Percentiles rank a stretch among this genome's conserved stretches.
These are phyloP conservation scores for Gyrodactylus bullatarudis DNA, from an alignment of 1,140 invertebrate species.

Conservation along the genomic window DNA sequence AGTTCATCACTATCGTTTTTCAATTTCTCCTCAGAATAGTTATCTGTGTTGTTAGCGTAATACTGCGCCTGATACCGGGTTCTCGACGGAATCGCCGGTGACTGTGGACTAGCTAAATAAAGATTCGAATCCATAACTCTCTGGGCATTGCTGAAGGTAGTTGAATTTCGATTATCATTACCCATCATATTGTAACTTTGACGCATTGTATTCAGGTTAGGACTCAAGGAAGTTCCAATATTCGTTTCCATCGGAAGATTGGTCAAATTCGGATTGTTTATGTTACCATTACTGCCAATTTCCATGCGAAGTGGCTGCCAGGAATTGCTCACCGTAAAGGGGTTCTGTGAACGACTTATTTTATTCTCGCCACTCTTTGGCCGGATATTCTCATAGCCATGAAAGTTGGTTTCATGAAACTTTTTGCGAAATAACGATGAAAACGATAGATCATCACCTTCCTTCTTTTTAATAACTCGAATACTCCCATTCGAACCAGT, in stretches of 20 bases:
- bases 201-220: too few species aligned
- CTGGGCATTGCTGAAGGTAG: neutral
- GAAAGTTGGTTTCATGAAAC: neutral
- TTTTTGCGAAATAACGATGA: neutral
- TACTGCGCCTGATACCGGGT: too few species aligned
- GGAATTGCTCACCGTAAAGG: neutral
- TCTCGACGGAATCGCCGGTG: too few species aligned
- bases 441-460: neutral
- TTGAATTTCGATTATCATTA: neutral
- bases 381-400: neutral
- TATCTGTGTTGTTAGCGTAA: neutral
- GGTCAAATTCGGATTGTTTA: neutral
- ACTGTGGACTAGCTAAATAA: neutral
- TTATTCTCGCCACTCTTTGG: neutral
- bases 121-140: neutral
- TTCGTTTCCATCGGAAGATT: neutral
- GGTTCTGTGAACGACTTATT: neutral
- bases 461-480: too few species aligned
- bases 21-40: too few species aligned
- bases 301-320: neutral
- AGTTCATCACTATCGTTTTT: neutral
- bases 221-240: neutral
- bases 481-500: too few species aligned
- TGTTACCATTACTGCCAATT: neutral
- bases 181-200: too few species aligned